Evolutionary conservation across 2,888 invertebrate species (phyloP), one percentile per base, ranked within the genome.

Genomic region (Mythimna albipuncta): DNA sequence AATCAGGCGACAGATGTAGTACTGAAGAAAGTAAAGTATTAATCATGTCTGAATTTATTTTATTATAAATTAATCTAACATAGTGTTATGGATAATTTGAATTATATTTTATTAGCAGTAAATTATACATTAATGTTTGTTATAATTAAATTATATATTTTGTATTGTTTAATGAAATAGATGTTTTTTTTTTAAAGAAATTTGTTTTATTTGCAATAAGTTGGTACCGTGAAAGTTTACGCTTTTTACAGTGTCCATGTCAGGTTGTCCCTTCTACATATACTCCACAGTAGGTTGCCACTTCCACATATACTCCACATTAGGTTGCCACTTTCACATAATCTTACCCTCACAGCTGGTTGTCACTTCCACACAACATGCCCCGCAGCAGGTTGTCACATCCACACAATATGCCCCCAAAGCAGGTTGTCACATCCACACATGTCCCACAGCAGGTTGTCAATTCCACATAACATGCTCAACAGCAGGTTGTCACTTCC

Each of bases 41-140:
- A 83, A 81, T 81, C 83, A 72, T 83, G 80, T 70, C 79, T 63
- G 35, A 71, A 32, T 64, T 58, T 71, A 47, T 52, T 64, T 44
- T 38, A 55, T 13, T 64, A 61, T 75, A 71, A 71, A 83, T 57
- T 82, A 82, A 59, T 72, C 21, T 73, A 68, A 63, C 68, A 69
- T 86, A 85, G 81, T 63, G 58, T 79, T 85, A 85, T 79, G 85
- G 85, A 83, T 86, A 85, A 84, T 86, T 73, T 79, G 72, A 71
- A 77, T 13, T 82, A 76, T 58, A 81, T 75, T 38, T 80, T 77
- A 72, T 71, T 86, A 79, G 79, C 59, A 58, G 50, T 81, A 74
- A 74, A 78, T 74, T 80, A 41, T 71, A 81, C 57, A 79, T 38
- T 61, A 47, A 50, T 82, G 38, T 74, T 81, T 77, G 58, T 69